Conservation (phyloP, 2,797 vertebrate genomes). For the Poeciliopsis presidionis region DNA sequence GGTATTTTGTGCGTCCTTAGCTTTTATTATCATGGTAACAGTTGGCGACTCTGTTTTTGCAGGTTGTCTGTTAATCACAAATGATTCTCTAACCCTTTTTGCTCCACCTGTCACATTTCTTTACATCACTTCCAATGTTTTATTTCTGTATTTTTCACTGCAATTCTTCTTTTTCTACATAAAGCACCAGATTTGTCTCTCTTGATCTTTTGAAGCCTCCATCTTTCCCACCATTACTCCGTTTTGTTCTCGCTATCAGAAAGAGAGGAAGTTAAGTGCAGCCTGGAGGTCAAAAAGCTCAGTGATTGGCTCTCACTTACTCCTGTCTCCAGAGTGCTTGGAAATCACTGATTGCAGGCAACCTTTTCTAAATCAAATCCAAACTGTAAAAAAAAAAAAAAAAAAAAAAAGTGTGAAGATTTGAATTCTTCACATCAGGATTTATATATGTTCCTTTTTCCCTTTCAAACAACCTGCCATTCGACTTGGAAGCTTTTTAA, state of each 20-base stretch:
- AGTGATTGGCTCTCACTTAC: slow-evolving; percentile 81
- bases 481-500: slow-evolving; percentile 1
- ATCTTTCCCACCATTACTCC: slow-evolving; percentile 57
- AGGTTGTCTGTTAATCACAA: slow-evolving; percentile 34
- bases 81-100: slow-evolving; percentile 41
- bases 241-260: slow-evolving; percentile 72
- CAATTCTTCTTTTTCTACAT: slow-evolving; percentile 25
- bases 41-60: slow-evolving; percentile 43
- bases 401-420: slow-evolving; percentile 32
- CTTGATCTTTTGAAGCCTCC: slow-evolving; percentile 59
- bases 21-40: background rate
- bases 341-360: slow-evolving; percentile 78
- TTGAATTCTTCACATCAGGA: slow-evolving; percentile 19
- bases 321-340: slow-evolving; percentile 69
- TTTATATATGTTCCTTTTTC: slow-evolving; percentile 18
- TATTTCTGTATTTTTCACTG: slow-evolving; percentile 18
- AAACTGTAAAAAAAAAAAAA: slow-evolving; percentile 60
- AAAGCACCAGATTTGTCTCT: slow-evolving; percentile 43
- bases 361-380: slow-evolving; percentile 71
- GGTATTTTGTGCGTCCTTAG: background rate
- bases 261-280: slow-evolving; percentile 75
- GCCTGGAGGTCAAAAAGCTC: slow-evolving; percentile 76
- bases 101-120: slow-evolving; percentile 36
- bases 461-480: slow-evolving; percentile 27
- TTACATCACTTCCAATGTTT: slow-evolving; percentile 43